Evolutionary conservation across 1,140 invertebrate genomes (phyloP).

Genomic region (Diplogasteroides magnus): DNA sequence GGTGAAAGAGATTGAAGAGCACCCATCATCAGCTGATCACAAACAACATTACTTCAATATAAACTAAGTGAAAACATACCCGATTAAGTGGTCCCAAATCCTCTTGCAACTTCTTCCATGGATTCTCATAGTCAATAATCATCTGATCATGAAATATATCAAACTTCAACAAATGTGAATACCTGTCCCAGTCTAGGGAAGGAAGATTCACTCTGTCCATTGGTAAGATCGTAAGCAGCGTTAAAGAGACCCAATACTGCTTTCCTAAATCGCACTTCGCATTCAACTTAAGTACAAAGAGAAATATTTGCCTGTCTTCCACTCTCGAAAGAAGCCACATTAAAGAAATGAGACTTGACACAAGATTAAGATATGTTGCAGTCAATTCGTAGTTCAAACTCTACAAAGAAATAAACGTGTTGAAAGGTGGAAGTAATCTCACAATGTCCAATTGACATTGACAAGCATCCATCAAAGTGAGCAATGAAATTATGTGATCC

Average conservation of each 20-base stretch:
- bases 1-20: slow-evolving; percentile 79
- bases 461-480: slow-evolving; percentile 96
- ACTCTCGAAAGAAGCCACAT: slow-evolving; percentile 90
- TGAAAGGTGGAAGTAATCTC: slow-evolving; percentile 50
- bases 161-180: not conserved
- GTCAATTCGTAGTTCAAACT: slow-evolving; percentile 92
- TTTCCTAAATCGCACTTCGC: not conserved
- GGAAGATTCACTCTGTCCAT: slow-evolving; percentile 76
- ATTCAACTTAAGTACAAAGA: slow-evolving; percentile 57
- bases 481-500: slow-evolving; percentile 90
- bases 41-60: slow-evolving; percentile 14
- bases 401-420: slow-evolving; percentile 48
- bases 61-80: slow-evolving; percentile 44
- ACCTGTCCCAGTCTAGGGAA: slow-evolving; percentile 80
- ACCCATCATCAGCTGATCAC: slow-evolving; percentile 66
- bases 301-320: slow-evolving; percentile 90
- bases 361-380: slow-evolving; percentile 87
- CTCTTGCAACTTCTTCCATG: slow-evolving; percentile 88
- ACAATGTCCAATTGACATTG: slow-evolving; percentile 87
- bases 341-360: slow-evolving; percentile 83
- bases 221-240: slow-evolving; percentile 89
- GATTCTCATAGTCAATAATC: slow-evolving; percentile 94
- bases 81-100: slow-evolving; percentile 93
- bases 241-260: slow-evolving; percentile 70
- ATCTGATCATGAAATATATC: no score